phyloP scores from a whole-genome alignment of 53 echinoderm and acorn worm species.

The Echinometra lucunter region DNA sequence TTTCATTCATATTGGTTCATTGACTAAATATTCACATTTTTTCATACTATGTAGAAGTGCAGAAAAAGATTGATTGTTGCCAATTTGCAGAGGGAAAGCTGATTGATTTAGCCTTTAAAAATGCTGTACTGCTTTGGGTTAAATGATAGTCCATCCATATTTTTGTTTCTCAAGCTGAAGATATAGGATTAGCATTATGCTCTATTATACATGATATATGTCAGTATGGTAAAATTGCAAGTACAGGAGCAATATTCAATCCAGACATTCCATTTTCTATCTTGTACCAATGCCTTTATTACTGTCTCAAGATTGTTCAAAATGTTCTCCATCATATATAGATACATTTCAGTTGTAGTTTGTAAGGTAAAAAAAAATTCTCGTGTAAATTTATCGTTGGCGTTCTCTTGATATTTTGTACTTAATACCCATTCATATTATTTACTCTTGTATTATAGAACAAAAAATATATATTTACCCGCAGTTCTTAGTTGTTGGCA shows the following conservation, averaged over 20 bases:
- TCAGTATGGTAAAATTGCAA: constrained; percentile 4
- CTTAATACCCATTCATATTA: constrained; percentile 25
- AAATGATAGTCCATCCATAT: not conserved
- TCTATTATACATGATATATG: not conserved
- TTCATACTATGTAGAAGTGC: no score
- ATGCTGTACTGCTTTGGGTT: no score
- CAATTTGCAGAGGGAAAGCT: no score
- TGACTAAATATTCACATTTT: no score
- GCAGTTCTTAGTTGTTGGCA: constrained; percentile 7
- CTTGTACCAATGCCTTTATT: constrained; percentile 33
- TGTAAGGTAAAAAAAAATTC: not conserved
- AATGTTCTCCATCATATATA: not conserved
- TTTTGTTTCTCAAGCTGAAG: not conserved
- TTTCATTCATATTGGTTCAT: no score
- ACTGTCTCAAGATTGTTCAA: not conserved
- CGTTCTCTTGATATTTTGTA: constrained; percentile 24
- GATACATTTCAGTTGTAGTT: not conserved
- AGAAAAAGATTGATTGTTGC: no score
- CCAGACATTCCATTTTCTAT: constrained; percentile 59
- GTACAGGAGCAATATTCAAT: constrained; percentile 48
- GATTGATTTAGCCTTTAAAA: no score
- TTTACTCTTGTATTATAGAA: constrained; percentile 22
- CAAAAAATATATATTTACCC: not conserved
- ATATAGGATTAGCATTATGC: not conserved
- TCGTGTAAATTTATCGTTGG: not conserved